Evolutionary conservation across 2,113 vertebrate genomes (phyloP).

Genomic region (Argyrosomus japonicus): DNA sequence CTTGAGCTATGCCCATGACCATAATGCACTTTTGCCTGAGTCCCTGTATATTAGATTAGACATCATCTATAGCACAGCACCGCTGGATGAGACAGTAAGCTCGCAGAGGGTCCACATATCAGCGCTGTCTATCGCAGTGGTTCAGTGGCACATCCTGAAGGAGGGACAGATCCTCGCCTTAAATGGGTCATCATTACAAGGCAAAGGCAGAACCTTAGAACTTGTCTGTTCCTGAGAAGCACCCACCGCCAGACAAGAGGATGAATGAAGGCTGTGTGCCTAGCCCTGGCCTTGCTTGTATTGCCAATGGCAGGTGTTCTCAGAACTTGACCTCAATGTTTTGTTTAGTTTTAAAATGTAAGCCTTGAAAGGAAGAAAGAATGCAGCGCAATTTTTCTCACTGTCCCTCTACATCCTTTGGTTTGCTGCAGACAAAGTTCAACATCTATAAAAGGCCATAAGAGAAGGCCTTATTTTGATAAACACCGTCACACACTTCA

Average conservation of each 20-base stretch:
- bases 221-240: not conserved
- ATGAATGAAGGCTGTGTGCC: constrained; percentile 25
- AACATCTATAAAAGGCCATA: not conserved
- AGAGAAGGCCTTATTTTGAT: not conserved
- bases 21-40: constrained; percentile 30
- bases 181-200: constrained; percentile 55
- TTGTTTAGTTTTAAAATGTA: not conserved
- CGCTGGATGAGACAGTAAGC: constrained; percentile 18
- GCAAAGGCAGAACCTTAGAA: constrained; percentile 9
- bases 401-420: not conserved
- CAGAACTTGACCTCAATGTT: not conserved
- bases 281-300: not conserved
- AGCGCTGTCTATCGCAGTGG: constrained; percentile 47
- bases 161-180: constrained; percentile 26
- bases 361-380: not conserved
- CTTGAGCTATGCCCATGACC: not conserved
- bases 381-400: not conserved
- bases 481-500: not conserved
- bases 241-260: constrained; percentile 5
- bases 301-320: constrained; percentile 15
- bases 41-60: constrained; percentile 38
- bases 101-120: constrained; percentile 19
- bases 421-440: not conserved
- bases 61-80: constrained; percentile 23
- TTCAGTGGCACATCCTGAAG: constrained; percentile 55